These are phyloP conservation scores for Gymnogyps californianus DNA, from an alignment of 2,113 vertebrate species.

Conservation along the genomic window DNA sequence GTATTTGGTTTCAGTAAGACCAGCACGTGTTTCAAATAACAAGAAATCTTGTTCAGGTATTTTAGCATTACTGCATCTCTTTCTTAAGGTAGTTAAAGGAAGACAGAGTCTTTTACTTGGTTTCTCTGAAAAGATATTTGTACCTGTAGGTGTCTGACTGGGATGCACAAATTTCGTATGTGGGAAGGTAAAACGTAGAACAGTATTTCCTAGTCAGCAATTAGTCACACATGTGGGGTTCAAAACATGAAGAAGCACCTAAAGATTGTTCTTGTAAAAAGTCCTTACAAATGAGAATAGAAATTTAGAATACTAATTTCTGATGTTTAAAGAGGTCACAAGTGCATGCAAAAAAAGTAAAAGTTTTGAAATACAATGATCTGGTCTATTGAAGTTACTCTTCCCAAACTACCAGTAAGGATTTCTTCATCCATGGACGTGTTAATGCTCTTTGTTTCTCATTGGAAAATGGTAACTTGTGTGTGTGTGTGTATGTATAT, in stretches of 20 bases:
- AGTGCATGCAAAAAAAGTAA: neutral
- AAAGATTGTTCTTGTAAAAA: neutral
- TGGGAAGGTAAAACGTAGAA: neutral
- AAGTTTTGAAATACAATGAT: neutral
- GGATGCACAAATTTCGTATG: rapidly evolving
- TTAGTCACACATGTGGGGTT: neutral
- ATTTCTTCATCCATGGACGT: neutral
- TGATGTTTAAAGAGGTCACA: neutral
- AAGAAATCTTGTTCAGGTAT: slow-evolving; percentile 93
- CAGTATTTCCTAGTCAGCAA: neutral
- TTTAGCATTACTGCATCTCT: neutral
- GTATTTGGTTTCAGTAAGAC: slow-evolving; percentile 89
- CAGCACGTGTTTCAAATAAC: slow-evolving; percentile 79
- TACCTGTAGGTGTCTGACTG: neutral
- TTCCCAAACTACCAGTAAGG: neutral
- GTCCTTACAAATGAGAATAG: neutral
- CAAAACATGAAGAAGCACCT: neutral
- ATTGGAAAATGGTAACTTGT: neutral
- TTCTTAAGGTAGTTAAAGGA: neutral
- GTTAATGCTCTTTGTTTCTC: neutral
- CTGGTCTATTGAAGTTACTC: neutral
- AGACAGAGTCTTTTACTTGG: neutral
- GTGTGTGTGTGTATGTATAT: neutral
- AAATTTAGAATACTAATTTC: neutral
- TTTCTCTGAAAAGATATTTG: neutral